Percentiles rank a stretch among this genome's conserved stretches.
phyloP scores from a whole-genome alignment of 2,113 vertebrate genomes.

The Gymnocephalus cernua region DNA sequence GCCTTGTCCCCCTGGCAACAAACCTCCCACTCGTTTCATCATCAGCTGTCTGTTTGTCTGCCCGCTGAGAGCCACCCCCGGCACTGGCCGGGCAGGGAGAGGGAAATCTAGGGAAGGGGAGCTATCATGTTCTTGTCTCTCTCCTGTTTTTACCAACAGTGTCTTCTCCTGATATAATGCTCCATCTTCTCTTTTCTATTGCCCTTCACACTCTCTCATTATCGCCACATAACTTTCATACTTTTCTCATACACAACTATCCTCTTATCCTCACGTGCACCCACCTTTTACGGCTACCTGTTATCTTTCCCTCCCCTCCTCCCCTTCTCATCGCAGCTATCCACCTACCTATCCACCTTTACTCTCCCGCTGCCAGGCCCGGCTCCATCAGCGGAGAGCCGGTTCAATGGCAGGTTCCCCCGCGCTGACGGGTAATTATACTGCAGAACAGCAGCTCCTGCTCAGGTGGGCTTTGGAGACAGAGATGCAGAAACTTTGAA shows the following conservation, averaged over 20 bases:
- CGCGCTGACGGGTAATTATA: constrained; percentile 79
- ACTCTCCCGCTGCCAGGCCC: constrained; percentile 42
- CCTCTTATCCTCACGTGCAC: constrained; percentile 35
- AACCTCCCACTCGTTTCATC: constrained; percentile 73
- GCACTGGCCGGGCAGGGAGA: constrained; percentile 3
- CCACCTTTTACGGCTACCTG: constrained; percentile 10
- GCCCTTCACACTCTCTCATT: constrained; percentile 25
- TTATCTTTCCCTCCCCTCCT: constrained; percentile 15
- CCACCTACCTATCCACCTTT: constrained; percentile 21
- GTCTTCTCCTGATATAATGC: constrained; percentile 15
- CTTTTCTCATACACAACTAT: constrained; percentile 18
- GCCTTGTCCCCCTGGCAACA: constrained; percentile 74
- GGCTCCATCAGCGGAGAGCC: constrained; percentile 57
- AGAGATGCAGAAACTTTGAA: constrained; percentile 76
- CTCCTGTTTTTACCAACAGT: constrained; percentile 32
- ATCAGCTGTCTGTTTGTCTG: constrained; percentile 61
- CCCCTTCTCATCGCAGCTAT: constrained; percentile 15
- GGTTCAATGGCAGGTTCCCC: constrained; percentile 74
- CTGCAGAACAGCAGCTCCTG: constrained; percentile 46
- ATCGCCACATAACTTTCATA: constrained; percentile 4
- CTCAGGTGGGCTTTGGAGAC: constrained; percentile 52
- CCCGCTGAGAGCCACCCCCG: constrained; percentile 57
- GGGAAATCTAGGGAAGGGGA: constrained; percentile 26
- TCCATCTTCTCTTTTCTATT: constrained; percentile 2
- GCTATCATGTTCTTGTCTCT: constrained; percentile 42